phyloP scores from a whole-genome alignment of 2,888 invertebrate species.

The Cabera pusaria region DNA sequence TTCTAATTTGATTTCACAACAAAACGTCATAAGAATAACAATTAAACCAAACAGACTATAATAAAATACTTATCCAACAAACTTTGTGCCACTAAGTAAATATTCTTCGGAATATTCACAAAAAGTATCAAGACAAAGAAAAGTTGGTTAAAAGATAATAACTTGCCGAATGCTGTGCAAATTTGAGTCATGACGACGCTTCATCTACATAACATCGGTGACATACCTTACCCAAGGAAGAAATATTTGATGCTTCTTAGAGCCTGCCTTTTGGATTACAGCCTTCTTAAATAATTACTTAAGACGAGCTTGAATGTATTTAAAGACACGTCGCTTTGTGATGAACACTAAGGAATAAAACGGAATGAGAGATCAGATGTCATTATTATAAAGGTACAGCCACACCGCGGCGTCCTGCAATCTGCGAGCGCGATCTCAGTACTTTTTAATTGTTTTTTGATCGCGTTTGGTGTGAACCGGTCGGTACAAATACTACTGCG shows the following conservation, averaged over 20 bases:
- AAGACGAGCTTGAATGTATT: constrained; percentile 12
- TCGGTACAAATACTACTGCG: no score
- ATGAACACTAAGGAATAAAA: no score
- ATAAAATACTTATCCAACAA: constrained; percentile 18
- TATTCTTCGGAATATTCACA: constrained; percentile 18
- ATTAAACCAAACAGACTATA: constrained; percentile 10
- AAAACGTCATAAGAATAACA: constrained; percentile 12
- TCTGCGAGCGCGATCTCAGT: no score
- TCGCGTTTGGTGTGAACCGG: no score
- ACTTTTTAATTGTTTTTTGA: no score
- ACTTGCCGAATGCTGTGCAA: constrained; percentile 44
- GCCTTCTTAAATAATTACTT: constrained; percentile 25
- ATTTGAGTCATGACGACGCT: constrained; percentile 37
- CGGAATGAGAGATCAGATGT: no score
- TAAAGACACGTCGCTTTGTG: constrained; percentile 16
- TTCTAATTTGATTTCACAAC: no score
- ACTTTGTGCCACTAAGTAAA: constrained; percentile 16
- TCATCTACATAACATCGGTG: constrained; percentile 43
- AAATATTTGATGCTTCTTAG: constrained; percentile 35
- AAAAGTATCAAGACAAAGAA: constrained; percentile 29
- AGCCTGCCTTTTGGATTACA: constrained; percentile 10
- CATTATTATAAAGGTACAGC: no score
- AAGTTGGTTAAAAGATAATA: constrained; percentile 40
- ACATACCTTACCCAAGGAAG: constrained; percentile 35
- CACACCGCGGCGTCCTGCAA: no score